A percentile compares a stretch with the other conserved stretches of the same genome.
phyloP scores from a whole-genome alignment of 2,888 invertebrate species.

The Thecocarcelia acutangulata region DNA sequence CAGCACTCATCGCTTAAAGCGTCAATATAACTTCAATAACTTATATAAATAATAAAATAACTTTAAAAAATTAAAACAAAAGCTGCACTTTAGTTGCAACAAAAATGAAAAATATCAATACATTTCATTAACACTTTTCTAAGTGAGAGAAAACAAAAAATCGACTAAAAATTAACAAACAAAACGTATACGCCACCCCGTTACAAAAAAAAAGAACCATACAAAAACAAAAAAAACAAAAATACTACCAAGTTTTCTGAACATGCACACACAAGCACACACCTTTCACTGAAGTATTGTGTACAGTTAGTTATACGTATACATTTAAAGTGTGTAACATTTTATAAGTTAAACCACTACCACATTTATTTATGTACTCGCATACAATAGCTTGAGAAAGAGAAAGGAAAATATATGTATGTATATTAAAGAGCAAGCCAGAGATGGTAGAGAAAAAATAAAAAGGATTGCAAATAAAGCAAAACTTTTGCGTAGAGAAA shows the following conservation, averaged over 20 bases:
- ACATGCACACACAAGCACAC: not conserved
- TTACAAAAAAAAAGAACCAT: constrained; percentile 4
- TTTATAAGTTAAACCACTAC: constrained; percentile 3
- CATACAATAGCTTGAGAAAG: not conserved
- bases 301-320: no score
- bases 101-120: constrained; percentile 1
- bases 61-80: constrained; percentile 15
- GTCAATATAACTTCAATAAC: constrained; percentile 11
- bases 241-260: constrained; percentile 18
- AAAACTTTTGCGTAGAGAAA: constrained; percentile 35
- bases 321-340: not conserved
- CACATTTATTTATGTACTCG: not conserved
- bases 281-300: not conserved
- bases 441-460: constrained; percentile 1
- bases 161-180: constrained; percentile 12
- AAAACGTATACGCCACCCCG: constrained; percentile 59
- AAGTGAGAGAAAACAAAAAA: constrained; percentile 10
- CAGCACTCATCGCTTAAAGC: constrained; percentile 49
- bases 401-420: constrained; percentile 6
- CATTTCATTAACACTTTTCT: constrained; percentile 4
- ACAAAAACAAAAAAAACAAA: constrained; percentile 10
- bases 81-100: not conserved
- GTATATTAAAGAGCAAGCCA: constrained; percentile 15
- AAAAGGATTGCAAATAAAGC: constrained; percentile 25
- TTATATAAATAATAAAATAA: constrained; percentile 21